Conservation (phyloP, 2,888 invertebrate species). For the Belgica antarctica region DNA sequence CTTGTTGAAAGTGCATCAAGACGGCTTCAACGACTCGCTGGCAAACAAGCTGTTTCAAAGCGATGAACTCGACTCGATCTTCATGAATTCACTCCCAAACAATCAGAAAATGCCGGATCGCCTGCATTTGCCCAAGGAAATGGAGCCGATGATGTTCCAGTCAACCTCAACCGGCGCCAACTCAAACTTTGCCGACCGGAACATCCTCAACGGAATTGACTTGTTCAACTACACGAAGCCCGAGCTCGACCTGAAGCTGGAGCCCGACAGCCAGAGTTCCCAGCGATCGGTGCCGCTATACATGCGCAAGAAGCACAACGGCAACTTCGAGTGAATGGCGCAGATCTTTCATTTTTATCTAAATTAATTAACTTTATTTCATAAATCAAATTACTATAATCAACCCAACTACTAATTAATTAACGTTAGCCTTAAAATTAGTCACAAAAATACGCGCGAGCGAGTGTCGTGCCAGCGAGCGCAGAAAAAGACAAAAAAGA, state of each 20-base stretch:
- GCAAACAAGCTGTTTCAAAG: conserved; percentile 23
- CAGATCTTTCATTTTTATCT: background rate
- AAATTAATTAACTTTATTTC: conserved; percentile 11
- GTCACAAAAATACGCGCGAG: conserved; percentile 36
- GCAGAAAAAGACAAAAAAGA: conserved; percentile 31
- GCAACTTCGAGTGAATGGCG: background rate
- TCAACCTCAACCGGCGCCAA: conserved; percentile 46
- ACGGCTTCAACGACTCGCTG: background rate
- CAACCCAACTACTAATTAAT: conserved; percentile 45
- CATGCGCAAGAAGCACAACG: background rate
- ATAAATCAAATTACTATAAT: conserved; percentile 28
- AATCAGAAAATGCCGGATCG: conserved; percentile 42
- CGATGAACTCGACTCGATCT: conserved; percentile 32
- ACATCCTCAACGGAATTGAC: conserved; percentile 40
- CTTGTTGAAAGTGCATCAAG: conserved; percentile 51
- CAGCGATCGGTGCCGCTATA: conserved; percentile 42
- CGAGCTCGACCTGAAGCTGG: background rate
- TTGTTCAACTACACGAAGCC: conserved; percentile 1
- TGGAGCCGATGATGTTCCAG: conserved; percentile 45
- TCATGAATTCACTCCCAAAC: conserved; percentile 24
- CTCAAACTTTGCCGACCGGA: conserved; percentile 8
- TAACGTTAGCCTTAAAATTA: conserved; percentile 45
- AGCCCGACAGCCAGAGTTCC: conserved; percentile 12
- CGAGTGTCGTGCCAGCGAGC: too few species aligned
- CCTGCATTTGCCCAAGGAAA: conserved; percentile 45